Percentiles rank a stretch among this genome's conserved stretches.
Evolutionary conservation across 2,797 vertebrate genomes (phyloP).

Genomic region (Tarsius wallacei): DNA sequence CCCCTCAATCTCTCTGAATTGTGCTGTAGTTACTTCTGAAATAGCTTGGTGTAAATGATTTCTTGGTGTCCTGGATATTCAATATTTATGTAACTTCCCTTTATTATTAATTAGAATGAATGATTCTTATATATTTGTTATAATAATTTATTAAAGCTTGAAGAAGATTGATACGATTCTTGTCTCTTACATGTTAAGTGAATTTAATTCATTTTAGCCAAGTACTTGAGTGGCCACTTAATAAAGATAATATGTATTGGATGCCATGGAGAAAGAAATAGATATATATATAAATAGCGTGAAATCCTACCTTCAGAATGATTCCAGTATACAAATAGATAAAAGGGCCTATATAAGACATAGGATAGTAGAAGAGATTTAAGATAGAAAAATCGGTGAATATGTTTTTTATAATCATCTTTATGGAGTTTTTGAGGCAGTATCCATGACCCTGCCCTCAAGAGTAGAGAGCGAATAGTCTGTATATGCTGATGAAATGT

Average conservation of each 20-base stretch:
- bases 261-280: neutral
- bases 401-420: neutral
- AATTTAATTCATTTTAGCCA: constrained; percentile 55
- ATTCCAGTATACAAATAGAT: neutral
- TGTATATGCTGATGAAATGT: neutral
- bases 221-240: neutral
- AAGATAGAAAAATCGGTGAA: neutral
- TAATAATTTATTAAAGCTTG: neutral
- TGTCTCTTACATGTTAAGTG: neutral
- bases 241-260: neutral
- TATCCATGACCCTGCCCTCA: neutral
- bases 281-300: neutral
- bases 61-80: neutral
- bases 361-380: neutral
- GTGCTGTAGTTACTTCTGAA: neutral
- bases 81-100: neutral
- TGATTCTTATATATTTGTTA: neutral
- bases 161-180: neutral
- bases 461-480: neutral
- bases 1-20: neutral
- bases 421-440: neutral
- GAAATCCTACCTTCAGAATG: neutral
- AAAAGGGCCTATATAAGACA: neutral
- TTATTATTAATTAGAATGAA: neutral
- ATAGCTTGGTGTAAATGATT: neutral